Evolutionary conservation across 2,113 vertebrate genomes (phyloP), one percentile per base, ranked within the genome.

Genomic region (Nansenia antarctica): DNA sequence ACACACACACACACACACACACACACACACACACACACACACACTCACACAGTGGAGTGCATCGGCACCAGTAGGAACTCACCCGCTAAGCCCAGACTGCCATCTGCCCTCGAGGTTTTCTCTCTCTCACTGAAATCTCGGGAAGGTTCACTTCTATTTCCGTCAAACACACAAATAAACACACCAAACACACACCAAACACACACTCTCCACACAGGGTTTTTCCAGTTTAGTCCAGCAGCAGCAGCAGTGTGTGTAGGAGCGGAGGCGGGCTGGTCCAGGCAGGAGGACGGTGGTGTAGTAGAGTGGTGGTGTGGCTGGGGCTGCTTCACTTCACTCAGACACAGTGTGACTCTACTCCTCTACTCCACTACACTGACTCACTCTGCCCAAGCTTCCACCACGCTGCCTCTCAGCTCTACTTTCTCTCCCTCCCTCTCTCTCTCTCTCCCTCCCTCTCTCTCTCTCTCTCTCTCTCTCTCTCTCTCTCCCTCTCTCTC

Each of bases 31-130:
- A 2, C 54, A 37, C 49, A 71, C 69, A 65, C 20, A 24, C 45
- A 7, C 30, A 63, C 59, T 61, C 47, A 80, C 14, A 29, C 55
- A 71, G 69, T 15, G 30, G 8, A 53, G 70, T 11, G 20, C 60
- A 1, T 49, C 55, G 78, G 72, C 39, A 59, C 54, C 73, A 15
- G 74, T 37, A 26, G 29, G 58, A 72, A 91, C 91, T 92, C 85
- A 82, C 87, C 91, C 39, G 83, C 72, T 62, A 42, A 78, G 82
- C 77, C 88, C 27, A 74, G 74, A 76, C 78, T 82, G 77, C 84
- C 92, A 91, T 91, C 88, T 87, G 88, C 82, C 84, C 77, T 81
- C 47, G 32, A 39, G 68, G 31, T 49, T 78, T 74, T 80, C 31
- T 12, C 60, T 45, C 65, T 72, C 60, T 31, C 31, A 69, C 58